These are phyloP conservation scores for Taenioides sp. DNA, from an alignment of 2,797 vertebrate species.

Conservation along the genomic window DNA sequence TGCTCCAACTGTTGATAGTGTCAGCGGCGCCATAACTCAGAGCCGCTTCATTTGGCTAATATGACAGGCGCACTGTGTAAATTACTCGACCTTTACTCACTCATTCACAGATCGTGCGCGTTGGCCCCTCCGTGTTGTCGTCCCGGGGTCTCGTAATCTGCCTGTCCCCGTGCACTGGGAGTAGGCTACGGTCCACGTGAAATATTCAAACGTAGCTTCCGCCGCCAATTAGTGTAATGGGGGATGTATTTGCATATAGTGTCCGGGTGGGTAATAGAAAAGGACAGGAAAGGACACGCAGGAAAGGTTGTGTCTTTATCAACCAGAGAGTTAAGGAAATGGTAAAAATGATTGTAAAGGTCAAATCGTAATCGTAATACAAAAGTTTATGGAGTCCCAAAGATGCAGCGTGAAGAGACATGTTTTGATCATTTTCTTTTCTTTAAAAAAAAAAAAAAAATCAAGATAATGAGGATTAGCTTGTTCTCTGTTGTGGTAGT, in stretches of 20 bases:
- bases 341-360: neutral
- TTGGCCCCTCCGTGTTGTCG: constrained; percentile 21
- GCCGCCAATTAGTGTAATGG: constrained; percentile 62
- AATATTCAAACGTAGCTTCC: constrained; percentile 45
- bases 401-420: neutral
- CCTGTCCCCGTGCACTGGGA: constrained; percentile 14
- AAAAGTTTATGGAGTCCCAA: neutral
- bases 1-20: constrained; percentile 25
- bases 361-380: neutral
- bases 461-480: neutral
- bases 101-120: constrained; percentile 24
- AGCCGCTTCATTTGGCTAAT: constrained; percentile 61
- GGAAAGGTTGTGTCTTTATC: constrained; percentile 8
- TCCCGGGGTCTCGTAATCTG: constrained; percentile 11
- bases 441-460: neutral
- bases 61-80: constrained; percentile 48
- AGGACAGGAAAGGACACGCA: constrained; percentile 12
- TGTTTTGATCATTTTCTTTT: too few relatives aligned
- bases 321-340: neutral
- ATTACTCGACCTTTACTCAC: constrained; percentile 50
- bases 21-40: constrained; percentile 38
- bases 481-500: neutral
- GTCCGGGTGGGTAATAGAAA: constrained; percentile 20
- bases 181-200: constrained; percentile 19
- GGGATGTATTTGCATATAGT: constrained; percentile 49